Evolutionary conservation across 2,888 invertebrate species (phyloP).

Genomic region (Cistogaster globosa): DNA sequence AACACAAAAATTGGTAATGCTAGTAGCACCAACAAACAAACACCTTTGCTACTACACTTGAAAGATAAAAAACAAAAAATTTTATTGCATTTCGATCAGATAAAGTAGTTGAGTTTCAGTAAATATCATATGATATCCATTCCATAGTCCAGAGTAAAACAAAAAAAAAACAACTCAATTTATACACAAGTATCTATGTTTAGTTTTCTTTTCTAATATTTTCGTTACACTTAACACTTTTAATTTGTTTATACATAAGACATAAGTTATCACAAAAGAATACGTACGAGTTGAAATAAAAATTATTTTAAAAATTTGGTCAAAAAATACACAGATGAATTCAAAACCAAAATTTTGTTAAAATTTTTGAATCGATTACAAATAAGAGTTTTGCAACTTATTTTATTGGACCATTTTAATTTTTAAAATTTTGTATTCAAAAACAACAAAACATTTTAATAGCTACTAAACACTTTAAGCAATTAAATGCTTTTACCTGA

Average conservation of each 20-base stretch:
- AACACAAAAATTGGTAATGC: slow-evolving; percentile 73
- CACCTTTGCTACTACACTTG: slow-evolving; percentile 81
- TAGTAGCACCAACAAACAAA: slow-evolving; percentile 72
- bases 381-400: too few relatives aligned
- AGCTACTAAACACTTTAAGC: too few relatives aligned
- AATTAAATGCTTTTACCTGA: too few relatives aligned
- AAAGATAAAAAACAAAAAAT: slow-evolving; percentile 79
- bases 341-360: too few relatives aligned
- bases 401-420: too few relatives aligned
- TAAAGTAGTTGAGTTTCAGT: slow-evolving; percentile 76
- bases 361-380: too few relatives aligned
- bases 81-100: slow-evolving; percentile 81
- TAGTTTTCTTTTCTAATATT: neutral
- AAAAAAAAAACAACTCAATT: slow-evolving; percentile 4
- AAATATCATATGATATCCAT: slow-evolving; percentile 80
- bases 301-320: too few relatives aligned
- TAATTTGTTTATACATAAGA: neutral
- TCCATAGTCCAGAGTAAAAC: slow-evolving; percentile 72
- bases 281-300: too few relatives aligned
- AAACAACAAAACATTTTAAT: too few relatives aligned
- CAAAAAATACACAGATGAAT: too few relatives aligned
- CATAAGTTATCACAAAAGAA: too few relatives aligned
- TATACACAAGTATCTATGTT: neutral
- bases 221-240: neutral
- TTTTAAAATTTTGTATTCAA: too few relatives aligned